Conservation (phyloP, 1,140 invertebrate species). For the Gryllus bimaculatus region DNA sequence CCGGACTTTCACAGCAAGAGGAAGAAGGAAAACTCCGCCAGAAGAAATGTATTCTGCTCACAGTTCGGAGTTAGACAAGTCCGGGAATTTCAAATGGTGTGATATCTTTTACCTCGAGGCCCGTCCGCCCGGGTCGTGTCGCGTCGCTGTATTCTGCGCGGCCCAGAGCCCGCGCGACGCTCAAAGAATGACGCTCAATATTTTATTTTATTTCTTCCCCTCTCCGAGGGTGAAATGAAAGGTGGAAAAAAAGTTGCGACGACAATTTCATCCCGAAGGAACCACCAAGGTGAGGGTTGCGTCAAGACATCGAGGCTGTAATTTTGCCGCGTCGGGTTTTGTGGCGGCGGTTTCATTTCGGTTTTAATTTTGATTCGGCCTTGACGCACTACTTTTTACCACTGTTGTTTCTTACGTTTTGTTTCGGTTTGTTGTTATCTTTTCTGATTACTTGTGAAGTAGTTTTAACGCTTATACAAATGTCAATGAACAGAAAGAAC, state of each 20-base stretch:
- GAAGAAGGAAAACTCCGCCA: not conserved
- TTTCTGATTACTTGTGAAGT: too few species aligned
- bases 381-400: too few species aligned
- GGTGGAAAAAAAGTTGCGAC: not conserved
- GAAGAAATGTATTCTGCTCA: constrained; percentile 1
- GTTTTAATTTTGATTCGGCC: too few species aligned
- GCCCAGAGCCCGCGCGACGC: not conserved
- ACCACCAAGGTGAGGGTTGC: not conserved
- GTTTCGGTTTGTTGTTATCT: too few species aligned
- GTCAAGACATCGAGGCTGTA: too few species aligned
- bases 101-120: not conserved
- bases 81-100: constrained; percentile 1
- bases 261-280: not conserved
- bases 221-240: not conserved
- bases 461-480: too few species aligned
- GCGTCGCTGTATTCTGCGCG: not conserved
- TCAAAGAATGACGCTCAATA: not conserved
- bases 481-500: too few species aligned
- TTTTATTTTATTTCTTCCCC: not conserved
- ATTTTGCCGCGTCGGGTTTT: too few species aligned
- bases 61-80: constrained; percentile 3
- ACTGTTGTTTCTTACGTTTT: too few species aligned
- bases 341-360: too few species aligned
- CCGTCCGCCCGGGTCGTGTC: not conserved
- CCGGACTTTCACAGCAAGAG: not conserved